Evolutionary conservation across 2,888 invertebrate species (phyloP), one percentile per base, ranked within the genome.

Genomic region (Anoplius nigerrimus): DNA sequence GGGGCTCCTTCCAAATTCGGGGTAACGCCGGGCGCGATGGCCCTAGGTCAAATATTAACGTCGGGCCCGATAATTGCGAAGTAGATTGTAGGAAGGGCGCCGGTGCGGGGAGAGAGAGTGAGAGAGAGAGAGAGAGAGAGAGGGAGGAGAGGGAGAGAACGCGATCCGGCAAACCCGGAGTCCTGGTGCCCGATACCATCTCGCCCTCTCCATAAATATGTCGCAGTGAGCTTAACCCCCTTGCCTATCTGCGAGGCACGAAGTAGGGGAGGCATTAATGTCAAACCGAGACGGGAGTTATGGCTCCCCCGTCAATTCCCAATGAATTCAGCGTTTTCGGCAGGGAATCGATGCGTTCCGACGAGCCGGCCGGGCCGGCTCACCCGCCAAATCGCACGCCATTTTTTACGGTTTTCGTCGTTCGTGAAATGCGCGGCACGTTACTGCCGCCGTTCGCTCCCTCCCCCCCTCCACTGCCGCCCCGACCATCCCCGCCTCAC

Each of bases 201-300:
- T 88, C 88, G 86, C 86, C 88, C 87, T 88, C 87, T 87, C 88
- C 88, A 88, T 88, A 88, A 88, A 88, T 88, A 88, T 88, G 88
- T 88, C 88, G 87, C 86, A 84, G 88, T 83, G 85, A 84, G 88
- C 87, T 88, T 88, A 88, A 88, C 88, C 87, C 88, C 85, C 87
- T 85, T 85, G 87, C 87, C 87, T 88, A 88, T 88, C 88, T 88
- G 80, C 83, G 85, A 81, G 76, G 78, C 76, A 80, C 84, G 86
- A 85, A 85, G 86, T 84, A 82, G 86, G 86, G 88, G 87, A 84
- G 84, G 87, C 88, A 88, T 88, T 88, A 88, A 88, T 82, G 88
- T 88, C 88, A 88, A 88, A 87, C 84, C 83, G 84, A 87, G 87
- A 88, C 85, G 87, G 84, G 83, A 88, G 86, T 88, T 88, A 88